Base-by-base conservation (phyloP, 1,140 invertebrate species). In the Drosophila mayri region DNA sequence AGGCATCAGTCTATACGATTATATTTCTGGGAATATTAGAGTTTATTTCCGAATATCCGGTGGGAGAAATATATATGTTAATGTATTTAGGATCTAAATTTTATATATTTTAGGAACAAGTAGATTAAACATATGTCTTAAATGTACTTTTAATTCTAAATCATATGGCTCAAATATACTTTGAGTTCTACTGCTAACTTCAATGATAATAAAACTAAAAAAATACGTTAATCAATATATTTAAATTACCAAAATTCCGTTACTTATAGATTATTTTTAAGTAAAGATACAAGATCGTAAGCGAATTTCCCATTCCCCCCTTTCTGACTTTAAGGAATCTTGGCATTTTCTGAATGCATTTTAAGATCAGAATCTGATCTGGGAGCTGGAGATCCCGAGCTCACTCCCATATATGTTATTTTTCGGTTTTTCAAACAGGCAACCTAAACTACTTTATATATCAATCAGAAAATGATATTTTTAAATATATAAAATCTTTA, bases 1-100 rank as follows among this genome's bases (percentile, higher is more conserved):
- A 62, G 28, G 30, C 28, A 9, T 61, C 14, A 12, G 30, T 43
- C 18, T 28, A 6, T 25, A 9, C n/a, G 11, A 64, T 43, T 32
- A 18, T 32, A 16, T 25, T 54, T 60, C 18, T 28, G 32, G 16
- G 14, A 41, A 61, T 20, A 35, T 2, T 12, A 14, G 10, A 1
- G 9, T 25, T 35, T 37, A 25, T 54, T 54, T 54, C 3, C 22
- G 20, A 30, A 40, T 60, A 41, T 64, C 18, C 22, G 49, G n/a
- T 4, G n/a, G 25, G 12, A 10, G n/a, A 20, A 2, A 55, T 35
- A n/a, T 37, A 7, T n/a, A 8, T 11, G n/a, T 8, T 55, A 16
- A n/a, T 32, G 14, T 16, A 22, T 32, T 16, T 37, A 14, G n/a
- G n/a, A n/a, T n/a, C n/a, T n/a, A n/a, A n/a, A n/a, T n/a, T 32